A percentile compares a stretch with the other conserved stretches of the same genome.
Conservation (phyloP, 1,140 invertebrate genomes). For the Drosophila littoralis region DNA sequence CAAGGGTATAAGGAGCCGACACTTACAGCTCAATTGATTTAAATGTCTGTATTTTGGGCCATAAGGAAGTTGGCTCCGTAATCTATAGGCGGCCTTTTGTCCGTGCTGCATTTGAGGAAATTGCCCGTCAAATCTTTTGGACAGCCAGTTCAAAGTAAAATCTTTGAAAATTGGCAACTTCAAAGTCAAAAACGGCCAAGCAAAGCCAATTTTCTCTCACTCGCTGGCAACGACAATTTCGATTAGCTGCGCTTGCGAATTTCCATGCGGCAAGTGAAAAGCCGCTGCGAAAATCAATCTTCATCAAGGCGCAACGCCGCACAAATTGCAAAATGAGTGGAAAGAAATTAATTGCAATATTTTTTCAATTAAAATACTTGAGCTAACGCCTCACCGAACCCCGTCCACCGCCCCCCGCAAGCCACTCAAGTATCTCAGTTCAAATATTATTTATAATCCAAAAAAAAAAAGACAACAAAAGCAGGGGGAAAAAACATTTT, state of each 20-base stretch:
- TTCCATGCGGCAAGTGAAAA: constrained; percentile 20
- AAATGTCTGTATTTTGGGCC: constrained; percentile 32
- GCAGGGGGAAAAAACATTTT: constrained; percentile 15
- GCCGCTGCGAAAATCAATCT: constrained; percentile 63
- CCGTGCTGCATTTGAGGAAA: constrained; percentile 28
- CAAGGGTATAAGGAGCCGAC: constrained; percentile 7
- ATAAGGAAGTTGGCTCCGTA: constrained; percentile 26
- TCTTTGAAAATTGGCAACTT: constrained; percentile 59
- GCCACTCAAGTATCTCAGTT: constrained; percentile 18
- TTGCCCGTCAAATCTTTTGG: constrained; percentile 19
- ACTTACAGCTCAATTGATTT: constrained; percentile 37
- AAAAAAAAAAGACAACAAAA: not conserved
- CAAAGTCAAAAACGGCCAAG: constrained; percentile 60
- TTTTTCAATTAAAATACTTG: constrained; percentile 59
- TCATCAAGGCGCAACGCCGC: constrained; percentile 54
- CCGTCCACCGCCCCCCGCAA: not conserved
- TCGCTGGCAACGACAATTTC: constrained; percentile 56
- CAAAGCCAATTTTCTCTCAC: constrained; percentile 58
- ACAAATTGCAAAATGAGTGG: constrained; percentile 15
- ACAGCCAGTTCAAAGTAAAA: constrained; percentile 58
- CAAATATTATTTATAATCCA: constrained; percentile 33
- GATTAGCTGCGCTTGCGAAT: constrained; percentile 59
- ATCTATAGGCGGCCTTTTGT: constrained; percentile 15
- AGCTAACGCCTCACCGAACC: not conserved
- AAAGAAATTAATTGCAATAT: constrained; percentile 53